Base-by-base conservation (phyloP, 2,797 vertebrate species). In the Staurois parvus region DNA sequence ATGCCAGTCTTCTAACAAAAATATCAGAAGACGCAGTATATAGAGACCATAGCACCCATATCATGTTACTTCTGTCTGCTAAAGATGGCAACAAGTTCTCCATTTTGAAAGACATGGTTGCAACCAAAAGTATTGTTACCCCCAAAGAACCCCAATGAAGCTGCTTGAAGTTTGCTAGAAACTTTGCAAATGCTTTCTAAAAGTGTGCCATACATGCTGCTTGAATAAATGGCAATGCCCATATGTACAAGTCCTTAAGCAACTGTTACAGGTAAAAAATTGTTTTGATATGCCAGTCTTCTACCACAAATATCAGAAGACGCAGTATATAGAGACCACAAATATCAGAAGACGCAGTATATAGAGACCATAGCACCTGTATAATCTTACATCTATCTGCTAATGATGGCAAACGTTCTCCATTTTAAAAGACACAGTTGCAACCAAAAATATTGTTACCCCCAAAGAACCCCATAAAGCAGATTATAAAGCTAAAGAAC, bases 71-170 rank as follows among this genome's bases (percentile, higher is more conserved):
- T 42, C 42, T 29, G 17, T 34, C 21, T 32, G 34, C 67, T 59
- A 59, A 80, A 80, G 42, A 56, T 80, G 48, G 79, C 45, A 72
- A 48, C 30, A 26, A 56, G 79, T 59, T 80, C 79, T 72, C n/a
- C 67, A 80, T 59, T 56, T 30, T 15, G 66, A 80, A 66, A n/a
- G n/a, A n/a, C n/a, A n/a, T n/a, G n/a, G n/a, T n/a, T n/a, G n/a
- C n/a, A n/a, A n/a, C n/a, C n/a, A n/a, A n/a, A n/a, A n/a, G n/a
- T n/a, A n/a, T n/a, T n/a, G n/a, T n/a, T n/a, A n/a, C n/a, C n/a
- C n/a, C n/a, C n/a, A n/a, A n/a, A n/a, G n/a, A n/a, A n/a, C n/a
- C n/a, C n/a, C n/a, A n/a, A n/a, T n/a, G n/a, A n/a, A n/a, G n/a
- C n/a, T n/a, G n/a, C n/a, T n/a, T n/a, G n/a, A n/a, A n/a, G n/a